These are phyloP conservation scores for Falco naumanni DNA, from an alignment of 2,797 vertebrate genomes.

Conservation along the genomic window DNA sequence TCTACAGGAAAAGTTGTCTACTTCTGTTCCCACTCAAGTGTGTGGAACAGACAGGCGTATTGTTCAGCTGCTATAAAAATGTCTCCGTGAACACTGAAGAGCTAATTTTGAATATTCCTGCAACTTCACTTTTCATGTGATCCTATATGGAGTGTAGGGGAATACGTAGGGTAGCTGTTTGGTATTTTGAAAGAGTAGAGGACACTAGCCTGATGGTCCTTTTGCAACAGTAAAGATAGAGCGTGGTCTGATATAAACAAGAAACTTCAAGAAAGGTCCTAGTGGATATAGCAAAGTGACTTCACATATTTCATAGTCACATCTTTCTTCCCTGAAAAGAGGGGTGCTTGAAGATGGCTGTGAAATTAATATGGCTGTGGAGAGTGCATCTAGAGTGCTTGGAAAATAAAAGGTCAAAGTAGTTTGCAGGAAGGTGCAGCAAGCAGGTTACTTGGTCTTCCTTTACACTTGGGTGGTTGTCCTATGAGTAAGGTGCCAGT, in stretches of 20 bases:
- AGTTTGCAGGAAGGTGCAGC: neutral
- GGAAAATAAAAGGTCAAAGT: neutral
- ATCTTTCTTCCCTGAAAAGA: neutral
- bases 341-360: neutral
- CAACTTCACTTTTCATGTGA: neutral
- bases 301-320: neutral
- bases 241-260: neutral
- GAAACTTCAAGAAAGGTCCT: neutral
- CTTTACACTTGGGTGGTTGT: neutral
- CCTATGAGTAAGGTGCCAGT: neutral
- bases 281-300: neutral
- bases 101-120: neutral
- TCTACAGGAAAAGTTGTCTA: neutral
- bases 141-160: neutral
- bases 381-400: neutral
- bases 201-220: neutral
- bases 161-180: rapidly evolving
- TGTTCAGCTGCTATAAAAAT: neutral
- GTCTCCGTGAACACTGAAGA: neutral
- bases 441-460: neutral
- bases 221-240: neutral
- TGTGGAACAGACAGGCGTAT: neutral
- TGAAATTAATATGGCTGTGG: neutral
- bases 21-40: neutral
- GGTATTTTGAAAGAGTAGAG: neutral